Percentiles rank a stretch among this genome's conserved stretches.
Evolutionary conservation across 2,797 vertebrate species (phyloP).

Genomic region (Poecilia gillii): DNA sequence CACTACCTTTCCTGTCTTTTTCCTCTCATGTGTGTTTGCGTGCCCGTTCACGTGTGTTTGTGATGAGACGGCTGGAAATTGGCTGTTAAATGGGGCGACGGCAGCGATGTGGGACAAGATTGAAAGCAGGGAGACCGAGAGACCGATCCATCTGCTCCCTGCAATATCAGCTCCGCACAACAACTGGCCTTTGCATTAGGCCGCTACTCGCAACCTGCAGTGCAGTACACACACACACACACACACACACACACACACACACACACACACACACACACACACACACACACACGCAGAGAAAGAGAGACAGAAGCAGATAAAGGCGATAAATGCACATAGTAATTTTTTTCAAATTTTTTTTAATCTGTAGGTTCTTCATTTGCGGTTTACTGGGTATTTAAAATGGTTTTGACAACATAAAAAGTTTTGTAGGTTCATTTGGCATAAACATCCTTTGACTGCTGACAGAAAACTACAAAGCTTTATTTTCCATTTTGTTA

Average conservation of each 20-base stretch:
- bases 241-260: not conserved
- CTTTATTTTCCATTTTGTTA: not conserved
- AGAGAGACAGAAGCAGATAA: slow-evolving; percentile 8
- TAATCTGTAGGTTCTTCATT: not conserved
- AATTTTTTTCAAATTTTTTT: slow-evolving; percentile 1
- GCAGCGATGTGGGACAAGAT: slow-evolving; percentile 76
- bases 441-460: not conserved
- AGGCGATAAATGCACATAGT: slow-evolving; percentile 30
- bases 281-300: slow-evolving; percentile 12
- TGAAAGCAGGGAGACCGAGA: slow-evolving; percentile 68
- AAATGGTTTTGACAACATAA: not conserved
- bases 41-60: slow-evolving; percentile 46
- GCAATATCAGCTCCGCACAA: slow-evolving; percentile 65
- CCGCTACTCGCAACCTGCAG: slow-evolving; percentile 55
- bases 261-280: not conserved
- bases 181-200: slow-evolving; percentile 75
- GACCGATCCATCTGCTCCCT: slow-evolving; percentile 74
- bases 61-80: slow-evolving; percentile 73
- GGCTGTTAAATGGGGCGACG: slow-evolving; percentile 76
- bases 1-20: slow-evolving; percentile 26
- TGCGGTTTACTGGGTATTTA: not conserved
- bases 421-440: not conserved
- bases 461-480: slow-evolving; percentile 1
- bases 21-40: slow-evolving; percentile 22
- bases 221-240: slow-evolving; percentile 7